phyloP scores from a whole-genome alignment of 2,888 invertebrate species.

The Flexamia atlantica region DNA sequence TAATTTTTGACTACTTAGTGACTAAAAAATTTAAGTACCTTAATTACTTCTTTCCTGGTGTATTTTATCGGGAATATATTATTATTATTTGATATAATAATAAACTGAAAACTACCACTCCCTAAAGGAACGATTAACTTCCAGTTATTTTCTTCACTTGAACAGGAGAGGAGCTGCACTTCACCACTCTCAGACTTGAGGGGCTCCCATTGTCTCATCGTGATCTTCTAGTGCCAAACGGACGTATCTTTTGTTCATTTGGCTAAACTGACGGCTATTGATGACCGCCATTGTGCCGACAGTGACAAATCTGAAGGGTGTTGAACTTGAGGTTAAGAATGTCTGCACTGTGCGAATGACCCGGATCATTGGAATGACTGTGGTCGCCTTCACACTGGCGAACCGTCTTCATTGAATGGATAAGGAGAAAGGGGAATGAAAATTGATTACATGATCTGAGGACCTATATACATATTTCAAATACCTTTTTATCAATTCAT shows the following conservation, averaged over 20 bases:
- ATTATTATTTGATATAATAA: no score
- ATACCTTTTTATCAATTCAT: no score
- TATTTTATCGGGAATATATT: no score
- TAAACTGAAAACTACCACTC: no score
- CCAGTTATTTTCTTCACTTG: no score
- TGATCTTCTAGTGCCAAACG: slow-evolving; percentile 9
- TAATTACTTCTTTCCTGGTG: no score
- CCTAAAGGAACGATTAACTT: no score
- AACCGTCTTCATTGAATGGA: neutral
- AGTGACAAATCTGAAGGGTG: slow-evolving; percentile 27
- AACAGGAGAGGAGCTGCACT: neutral
- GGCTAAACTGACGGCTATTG: slow-evolving; percentile 11
- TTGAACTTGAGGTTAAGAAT: slow-evolving; percentile 40
- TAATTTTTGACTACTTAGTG: no score
- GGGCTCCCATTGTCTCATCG: neutral
- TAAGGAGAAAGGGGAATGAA: neutral
- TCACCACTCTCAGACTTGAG: neutral
- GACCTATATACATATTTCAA: no score
- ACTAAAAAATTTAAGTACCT: no score
- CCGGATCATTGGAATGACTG: neutral
- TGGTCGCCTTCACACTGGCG: neutral
- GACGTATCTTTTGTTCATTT: slow-evolving; percentile 17
- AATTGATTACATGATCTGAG: no score
- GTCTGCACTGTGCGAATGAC: neutral
- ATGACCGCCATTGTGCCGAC: neutral